Percentiles rank a stretch among this genome's conserved stretches.
Conservation (phyloP, 2,113 vertebrate genomes). For the Scartelaos histophorus region DNA sequence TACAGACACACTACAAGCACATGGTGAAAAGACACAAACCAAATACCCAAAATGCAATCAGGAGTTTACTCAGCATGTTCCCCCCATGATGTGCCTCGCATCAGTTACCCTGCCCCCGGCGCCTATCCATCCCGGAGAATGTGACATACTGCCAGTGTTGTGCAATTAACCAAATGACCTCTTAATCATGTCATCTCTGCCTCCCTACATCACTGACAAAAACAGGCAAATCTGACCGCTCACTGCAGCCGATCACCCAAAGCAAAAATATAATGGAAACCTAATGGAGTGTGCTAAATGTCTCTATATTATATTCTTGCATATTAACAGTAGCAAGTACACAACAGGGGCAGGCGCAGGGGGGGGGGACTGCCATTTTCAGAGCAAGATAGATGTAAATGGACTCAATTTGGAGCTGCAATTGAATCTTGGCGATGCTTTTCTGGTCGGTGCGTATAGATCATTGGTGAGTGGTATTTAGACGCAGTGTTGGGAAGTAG, state of each 20-base stretch:
- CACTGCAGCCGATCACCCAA: slow-evolving; percentile 59
- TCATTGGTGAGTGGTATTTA: slow-evolving; percentile 14
- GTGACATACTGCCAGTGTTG: slow-evolving; percentile 50
- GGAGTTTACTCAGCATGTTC: slow-evolving; percentile 53
- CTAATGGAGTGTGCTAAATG: slow-evolving; percentile 65
- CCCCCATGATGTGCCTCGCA: slow-evolving; percentile 43
- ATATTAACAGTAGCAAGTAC: slow-evolving; percentile 33
- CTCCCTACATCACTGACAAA: slow-evolving; percentile 57
- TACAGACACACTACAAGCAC: slow-evolving; percentile 22
- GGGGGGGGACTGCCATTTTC: neutral
- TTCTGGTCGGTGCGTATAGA: slow-evolving; percentile 20
- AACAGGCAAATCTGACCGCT: slow-evolving; percentile 65
- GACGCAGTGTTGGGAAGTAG: neutral
- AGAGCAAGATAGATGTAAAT: slow-evolving; percentile 16
- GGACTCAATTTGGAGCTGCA: slow-evolving; percentile 6
- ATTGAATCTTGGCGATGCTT: slow-evolving; percentile 41
- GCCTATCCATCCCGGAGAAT: slow-evolving; percentile 51
- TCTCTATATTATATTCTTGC: slow-evolving; percentile 38
- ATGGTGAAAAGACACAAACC: slow-evolving; percentile 23
- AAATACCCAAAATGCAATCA: slow-evolving; percentile 53
- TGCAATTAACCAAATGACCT: slow-evolving; percentile 76
- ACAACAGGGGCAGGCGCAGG: slow-evolving; percentile 21
- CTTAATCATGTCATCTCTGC: slow-evolving; percentile 68
- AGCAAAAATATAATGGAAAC: slow-evolving; percentile 70
- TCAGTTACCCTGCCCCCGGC: slow-evolving; percentile 57